Evolutionary conservation across 2,797 vertebrate species (phyloP), one percentile per base, ranked within the genome.

Genomic region (Tinamus major): DNA sequence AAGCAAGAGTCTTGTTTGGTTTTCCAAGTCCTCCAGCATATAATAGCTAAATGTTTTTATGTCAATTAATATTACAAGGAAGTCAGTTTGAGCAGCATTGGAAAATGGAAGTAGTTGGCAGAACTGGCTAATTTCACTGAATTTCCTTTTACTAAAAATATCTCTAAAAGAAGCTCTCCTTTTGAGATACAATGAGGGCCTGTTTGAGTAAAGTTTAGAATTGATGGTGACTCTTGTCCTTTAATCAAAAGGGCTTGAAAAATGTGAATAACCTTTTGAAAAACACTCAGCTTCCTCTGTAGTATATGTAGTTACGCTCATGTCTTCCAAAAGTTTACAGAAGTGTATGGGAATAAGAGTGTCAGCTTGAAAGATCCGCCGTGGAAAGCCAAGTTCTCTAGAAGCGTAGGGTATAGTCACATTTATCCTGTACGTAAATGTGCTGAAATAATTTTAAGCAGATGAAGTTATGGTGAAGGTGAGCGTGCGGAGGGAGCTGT

Each of bases 91-190:
- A 91, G 42, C 67, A 79, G 63, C 79, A 35, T 61, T 95, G 92
- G 93, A 94, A 96, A 96, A 95, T 96, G 56, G 95, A 88, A 95
- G 87, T 84, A 89, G 79, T 91, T 96, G 96, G 94, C 94, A 95
- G 87, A 92, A 92, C 92, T 81, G 76, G 48, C 79, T 88, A 90
- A 91, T 96, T 95, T 95, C 78, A 89, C 87, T 94, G 90, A 91
- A 70, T 95, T 95, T 95, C 89, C 94, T 93, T 93, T 93, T 84
- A 61, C 89, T 96, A 95, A 96, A 94, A 90, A 96, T 95, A 94
- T 33, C 61, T 86, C 42, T 70, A 91, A 92, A 95, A 96, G 82
- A 92, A 86, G 70, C 74, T 93, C 79, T 96, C 95, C 94, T 95
- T 87, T 89, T 63, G 68, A 86, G 61, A 92, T 77, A 95, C 89